A percentile compares a stretch with the other conserved stretches of the same genome.
Conservation (phyloP, 2,888 invertebrate genomes). For the Arge pagana region DNA sequence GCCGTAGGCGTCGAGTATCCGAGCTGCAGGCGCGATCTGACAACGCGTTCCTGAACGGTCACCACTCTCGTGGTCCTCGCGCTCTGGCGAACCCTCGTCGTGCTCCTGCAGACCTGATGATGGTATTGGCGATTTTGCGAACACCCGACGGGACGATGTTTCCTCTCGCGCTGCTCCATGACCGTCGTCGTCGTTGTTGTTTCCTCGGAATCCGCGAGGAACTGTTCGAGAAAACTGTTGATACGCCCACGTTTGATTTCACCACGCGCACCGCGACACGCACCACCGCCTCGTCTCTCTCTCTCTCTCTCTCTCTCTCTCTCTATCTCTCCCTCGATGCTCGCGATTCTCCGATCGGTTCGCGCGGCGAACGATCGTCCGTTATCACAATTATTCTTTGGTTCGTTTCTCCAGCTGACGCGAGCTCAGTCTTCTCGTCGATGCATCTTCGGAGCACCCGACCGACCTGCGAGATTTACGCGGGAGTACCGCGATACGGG, state of each 20-base stretch:
- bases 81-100: slow-evolving; percentile 52
- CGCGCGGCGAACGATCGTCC: too few species aligned
- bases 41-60: slow-evolving; percentile 55
- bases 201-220: too few species aligned
- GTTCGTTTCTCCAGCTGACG: slow-evolving; percentile 27
- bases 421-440: slow-evolving; percentile 33
- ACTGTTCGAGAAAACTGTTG: too few species aligned
- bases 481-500: neutral
- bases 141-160: slow-evolving; percentile 24
- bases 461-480: slow-evolving; percentile 40
- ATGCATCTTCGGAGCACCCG: slow-evolving; percentile 41
- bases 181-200: slow-evolving; percentile 33
- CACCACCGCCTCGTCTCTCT: too few species aligned
- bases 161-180: slow-evolving; percentile 51
- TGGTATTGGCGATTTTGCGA: slow-evolving; percentile 42
- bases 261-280: too few species aligned
- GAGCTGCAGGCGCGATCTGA: slow-evolving; percentile 54
- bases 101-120: slow-evolving; percentile 52
- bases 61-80: slow-evolving; percentile 50
- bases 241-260: too few species aligned
- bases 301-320: neutral
- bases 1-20: slow-evolving; percentile 56
- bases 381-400: slow-evolving; percentile 32
- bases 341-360: neutral
- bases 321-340: neutral